phyloP scores from a whole-genome alignment of 2,888 invertebrate species.

The Lasioglossum lativentre region DNA sequence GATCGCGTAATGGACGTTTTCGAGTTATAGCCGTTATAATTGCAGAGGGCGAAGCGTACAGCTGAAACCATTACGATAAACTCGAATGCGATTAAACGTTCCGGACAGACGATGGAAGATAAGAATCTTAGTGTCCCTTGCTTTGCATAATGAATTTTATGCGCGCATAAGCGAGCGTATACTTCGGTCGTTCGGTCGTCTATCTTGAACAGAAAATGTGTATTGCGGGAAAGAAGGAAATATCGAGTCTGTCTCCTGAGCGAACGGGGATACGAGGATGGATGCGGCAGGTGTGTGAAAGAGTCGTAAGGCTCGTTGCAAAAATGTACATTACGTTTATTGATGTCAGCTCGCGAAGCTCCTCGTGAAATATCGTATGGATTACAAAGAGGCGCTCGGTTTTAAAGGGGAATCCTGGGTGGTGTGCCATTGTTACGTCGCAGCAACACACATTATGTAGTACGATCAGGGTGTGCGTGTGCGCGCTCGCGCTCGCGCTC shows the following conservation, averaged over 20 bases:
- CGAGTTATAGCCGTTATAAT: too few relatives aligned
- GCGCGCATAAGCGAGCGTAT: too few relatives aligned
- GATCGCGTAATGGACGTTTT: too few relatives aligned
- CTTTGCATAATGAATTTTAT: too few relatives aligned
- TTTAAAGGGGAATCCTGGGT: slow-evolving; percentile 38
- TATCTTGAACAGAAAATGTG: too few relatives aligned
- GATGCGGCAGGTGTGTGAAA: slow-evolving; percentile 1
- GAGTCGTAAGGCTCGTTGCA: slow-evolving; percentile 52
- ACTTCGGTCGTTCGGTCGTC: too few relatives aligned
- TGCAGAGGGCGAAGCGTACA: too few relatives aligned
- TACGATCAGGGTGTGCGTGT: slow-evolving; percentile 6
- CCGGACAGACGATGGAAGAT: neutral
- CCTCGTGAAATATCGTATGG: slow-evolving; percentile 76
- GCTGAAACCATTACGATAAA: neutral
- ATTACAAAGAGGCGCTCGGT: slow-evolving; percentile 74
- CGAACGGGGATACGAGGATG: neutral
- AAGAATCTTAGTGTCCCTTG: too few relatives aligned
- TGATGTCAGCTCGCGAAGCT: slow-evolving; percentile 77
- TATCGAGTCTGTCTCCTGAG: too few relatives aligned
- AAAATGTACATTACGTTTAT: slow-evolving; percentile 84
- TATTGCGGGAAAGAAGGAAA: too few relatives aligned
- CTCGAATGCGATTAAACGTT: too few relatives aligned
- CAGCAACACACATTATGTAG: slow-evolving; percentile 17
- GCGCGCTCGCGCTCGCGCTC: neutral
- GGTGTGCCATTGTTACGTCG: slow-evolving; percentile 36